Evolutionary conservation across 2,888 invertebrate species (phyloP), one percentile per base, ranked within the genome.

Genomic region (Herminia tarsipennalis): DNA sequence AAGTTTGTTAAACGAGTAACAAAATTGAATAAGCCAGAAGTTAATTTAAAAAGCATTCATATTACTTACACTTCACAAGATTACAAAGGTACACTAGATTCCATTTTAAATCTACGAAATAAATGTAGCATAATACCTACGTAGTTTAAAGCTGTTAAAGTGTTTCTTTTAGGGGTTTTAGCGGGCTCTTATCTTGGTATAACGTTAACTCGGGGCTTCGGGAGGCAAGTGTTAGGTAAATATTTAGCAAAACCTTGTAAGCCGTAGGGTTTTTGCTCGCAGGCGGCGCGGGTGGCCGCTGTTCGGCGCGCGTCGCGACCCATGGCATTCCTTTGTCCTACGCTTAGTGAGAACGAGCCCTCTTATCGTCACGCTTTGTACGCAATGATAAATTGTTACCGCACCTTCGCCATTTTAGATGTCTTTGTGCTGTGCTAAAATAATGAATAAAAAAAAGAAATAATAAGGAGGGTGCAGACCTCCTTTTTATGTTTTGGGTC

Each of bases 221-320:
- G n/a, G n/a, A n/a, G 68, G 69, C 71, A 76, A 83, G 78, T 82
- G 79, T 78, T 78, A 73, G 74, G 78, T 81, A 83, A 85, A 86
- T 86, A 84, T 88, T 87, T 85, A 79, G 74, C 76, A 71, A 75
- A 74, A 78, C 76, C 72, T 64, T 74, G 75, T 86, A 86, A 86
- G 85, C 83, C 84, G 71, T 62, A 56, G 63, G 76, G 80, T 83
- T 85, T 84, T 83, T 85, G 79, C 80, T 55, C 50, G 48, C 54
- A 61, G 58, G 43, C 52, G 48, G 44, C 54, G 53, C 60, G 56
- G 50, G 52, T 39, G 46, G 47, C 44, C 37, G 56, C 39, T 32
- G 30, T 50, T 61, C 43, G 59, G 30, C 53, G 42, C 28, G 20
- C 36, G 33, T 37, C 30, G 40, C 41, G 56, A 37, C 51, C 54